phyloP scores from a whole-genome alignment of 2,888 invertebrate genomes.

The Drosophila atripex region DNA sequence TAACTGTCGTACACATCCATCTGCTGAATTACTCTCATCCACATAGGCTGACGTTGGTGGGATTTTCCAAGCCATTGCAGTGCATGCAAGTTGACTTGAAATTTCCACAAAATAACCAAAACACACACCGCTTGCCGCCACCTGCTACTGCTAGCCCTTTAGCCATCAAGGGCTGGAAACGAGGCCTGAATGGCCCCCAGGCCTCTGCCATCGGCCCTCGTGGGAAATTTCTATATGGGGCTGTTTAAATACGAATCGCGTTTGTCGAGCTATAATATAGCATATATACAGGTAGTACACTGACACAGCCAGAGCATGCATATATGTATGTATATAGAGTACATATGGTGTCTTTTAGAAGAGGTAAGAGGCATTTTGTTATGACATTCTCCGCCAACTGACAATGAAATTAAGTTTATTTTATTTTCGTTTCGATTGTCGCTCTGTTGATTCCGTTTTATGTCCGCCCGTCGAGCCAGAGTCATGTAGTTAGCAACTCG shows the following conservation, averaged over 20 bases:
- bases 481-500: constrained; percentile 35
- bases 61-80: constrained; percentile 44
- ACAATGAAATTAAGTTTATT: constrained; percentile 48
- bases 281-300: neutral
- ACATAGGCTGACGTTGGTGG: constrained; percentile 17
- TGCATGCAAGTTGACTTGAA: constrained; percentile 62
- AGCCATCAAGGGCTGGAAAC: constrained; percentile 51
- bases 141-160: constrained; percentile 28
- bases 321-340: constrained; percentile 13
- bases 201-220: constrained; percentile 37
- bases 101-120: constrained; percentile 68
- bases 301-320: constrained; percentile 1
- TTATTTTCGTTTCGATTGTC: constrained; percentile 33
- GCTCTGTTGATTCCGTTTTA: constrained; percentile 37
- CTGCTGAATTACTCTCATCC: constrained; percentile 1
- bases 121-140: constrained; percentile 32
- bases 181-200: constrained; percentile 44
- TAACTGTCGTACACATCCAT: constrained; percentile 6
- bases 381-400: constrained; percentile 31
- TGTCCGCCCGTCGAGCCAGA: constrained; percentile 12
- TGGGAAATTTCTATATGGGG: constrained; percentile 55
- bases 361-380: constrained; percentile 3
- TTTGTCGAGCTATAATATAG: constrained; percentile 37
- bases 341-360: constrained; percentile 12
- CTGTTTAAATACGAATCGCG: constrained; percentile 53